Base-by-base conservation (phyloP, 2,113 vertebrate genomes). In the Sapajus apella region DNA sequence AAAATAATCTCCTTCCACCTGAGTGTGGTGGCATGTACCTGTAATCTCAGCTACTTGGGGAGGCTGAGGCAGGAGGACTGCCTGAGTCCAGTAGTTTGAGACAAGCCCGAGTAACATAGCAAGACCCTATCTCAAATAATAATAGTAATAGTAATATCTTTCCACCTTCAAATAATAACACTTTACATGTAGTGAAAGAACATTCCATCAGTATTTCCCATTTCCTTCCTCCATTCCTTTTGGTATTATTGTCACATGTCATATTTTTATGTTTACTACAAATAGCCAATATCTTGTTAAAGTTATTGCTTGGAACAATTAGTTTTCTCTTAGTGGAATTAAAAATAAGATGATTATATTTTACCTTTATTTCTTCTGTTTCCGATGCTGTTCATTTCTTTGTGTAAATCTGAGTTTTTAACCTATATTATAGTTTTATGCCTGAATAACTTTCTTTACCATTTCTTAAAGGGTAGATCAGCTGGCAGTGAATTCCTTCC, bases 241-340 rank as follows among this genome's bases (percentile, higher is more conserved):
- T 32, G 35, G 10, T 32, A 32, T 50, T 76, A 40, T 56, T 87
- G 21, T 61, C 35, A 52, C 47, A 43, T 56, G 7, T 80, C 5
- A 43, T 84, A 72, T 84, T 91, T 79, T 70, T 43, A 61, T 56
- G 30, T 50, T 8, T 50, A 27, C 1, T 43, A 18, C 75, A 43
- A 85, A 56, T 47, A 66, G 13, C 70, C 20, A 73, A 43, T 66
- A n/a, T 30, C 40, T 52, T 95, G 21, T 66, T 79, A 45, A 23
- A 68, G 30, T 82, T 68, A 66, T 52, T 94, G 72, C 20, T 94
- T 86, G 80, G 73, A 77, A 47, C 16, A 81, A 55, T 89, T 96
- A 55, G 45, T 79, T 79, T 79, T 85, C 75, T 87, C 82, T 72
- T 72, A 45, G 6, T 70, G 2, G 61, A 50, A 43, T 86, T 90